phyloP scores from a whole-genome alignment of 1,140 invertebrate species.

The Ceratosolen fusciceps region DNA sequence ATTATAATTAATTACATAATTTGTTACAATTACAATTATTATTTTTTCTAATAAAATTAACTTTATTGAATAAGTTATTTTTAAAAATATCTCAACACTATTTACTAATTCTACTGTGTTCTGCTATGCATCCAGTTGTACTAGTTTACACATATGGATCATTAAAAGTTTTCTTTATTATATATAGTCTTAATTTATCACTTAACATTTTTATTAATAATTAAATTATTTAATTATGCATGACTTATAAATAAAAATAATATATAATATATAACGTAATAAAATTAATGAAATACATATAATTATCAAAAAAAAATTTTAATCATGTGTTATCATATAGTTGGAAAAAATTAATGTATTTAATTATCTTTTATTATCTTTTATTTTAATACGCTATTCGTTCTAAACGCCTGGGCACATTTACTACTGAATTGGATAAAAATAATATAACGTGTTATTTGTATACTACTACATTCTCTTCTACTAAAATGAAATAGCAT shows the following conservation, averaged over 20 bases:
- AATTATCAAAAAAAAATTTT: background rate
- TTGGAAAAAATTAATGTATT: background rate
- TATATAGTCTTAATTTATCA: background rate
- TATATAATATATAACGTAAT: too few species aligned
- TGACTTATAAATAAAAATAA: background rate
- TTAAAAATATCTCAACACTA: background rate
- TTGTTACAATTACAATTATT: too few species aligned
- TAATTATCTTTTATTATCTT: background rate
- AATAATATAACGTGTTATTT: too few species aligned
- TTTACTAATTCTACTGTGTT: slow-evolving; percentile 50
- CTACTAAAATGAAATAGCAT: too few species aligned
- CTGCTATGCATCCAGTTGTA: slow-evolving; percentile 66
- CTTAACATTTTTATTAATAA: background rate
- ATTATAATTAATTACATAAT: too few species aligned
- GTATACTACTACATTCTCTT: too few species aligned
- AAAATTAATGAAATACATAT: too few species aligned
- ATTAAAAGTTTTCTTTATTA: slow-evolving; percentile 14
- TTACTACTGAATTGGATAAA: slow-evolving; percentile 30
- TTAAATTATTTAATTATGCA: background rate
- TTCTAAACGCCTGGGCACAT: slow-evolving; percentile 13
- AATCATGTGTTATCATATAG: background rate
- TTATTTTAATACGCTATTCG: background rate
- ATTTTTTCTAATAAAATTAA: background rate
- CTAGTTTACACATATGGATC: slow-evolving; percentile 50
- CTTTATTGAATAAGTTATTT: slow-evolving; percentile 20